Percentiles rank a stretch among this genome's conserved stretches.
phyloP scores from a whole-genome alignment of 2,797 vertebrate species.

The Loris lydekkerianus region DNA sequence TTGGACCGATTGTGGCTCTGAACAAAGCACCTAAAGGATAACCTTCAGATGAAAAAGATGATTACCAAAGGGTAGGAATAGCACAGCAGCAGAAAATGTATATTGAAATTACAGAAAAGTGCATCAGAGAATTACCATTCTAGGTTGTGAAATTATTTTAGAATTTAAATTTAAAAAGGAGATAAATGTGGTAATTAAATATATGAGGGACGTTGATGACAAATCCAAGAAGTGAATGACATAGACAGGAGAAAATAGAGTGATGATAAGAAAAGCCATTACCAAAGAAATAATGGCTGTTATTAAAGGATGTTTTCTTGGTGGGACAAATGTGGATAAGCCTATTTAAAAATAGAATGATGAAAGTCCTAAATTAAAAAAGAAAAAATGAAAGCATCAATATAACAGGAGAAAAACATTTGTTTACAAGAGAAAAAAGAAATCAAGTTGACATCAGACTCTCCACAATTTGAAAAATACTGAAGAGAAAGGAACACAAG shows the following conservation, averaged over 20 bases:
- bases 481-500: conserved; percentile 56
- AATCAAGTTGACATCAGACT: conserved; percentile 37
- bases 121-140: neutral
- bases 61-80: neutral
- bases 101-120: neutral
- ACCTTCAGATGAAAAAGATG: neutral
- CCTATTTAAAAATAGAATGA: conserved; percentile 4
- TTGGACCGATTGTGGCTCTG: neutral
- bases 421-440: conserved; percentile 58
- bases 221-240: neutral
- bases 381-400: neutral
- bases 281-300: neutral
- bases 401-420: neutral
- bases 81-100: neutral
- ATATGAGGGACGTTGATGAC: neutral
- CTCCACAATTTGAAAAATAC: conserved; percentile 61
- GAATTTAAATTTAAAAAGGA: conserved; percentile 18
- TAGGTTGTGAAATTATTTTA: conserved; percentile 13
- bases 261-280: conserved; percentile 10
- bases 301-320: conserved; percentile 5
- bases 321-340: neutral
- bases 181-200: neutral
- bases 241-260: neutral
- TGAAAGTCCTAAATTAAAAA: neutral
- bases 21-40: neutral